Evolutionary conservation across 2,113 vertebrate species (phyloP), one percentile per base, ranked within the genome.

Genomic region (Tympanuchus pallidicinctus): DNA sequence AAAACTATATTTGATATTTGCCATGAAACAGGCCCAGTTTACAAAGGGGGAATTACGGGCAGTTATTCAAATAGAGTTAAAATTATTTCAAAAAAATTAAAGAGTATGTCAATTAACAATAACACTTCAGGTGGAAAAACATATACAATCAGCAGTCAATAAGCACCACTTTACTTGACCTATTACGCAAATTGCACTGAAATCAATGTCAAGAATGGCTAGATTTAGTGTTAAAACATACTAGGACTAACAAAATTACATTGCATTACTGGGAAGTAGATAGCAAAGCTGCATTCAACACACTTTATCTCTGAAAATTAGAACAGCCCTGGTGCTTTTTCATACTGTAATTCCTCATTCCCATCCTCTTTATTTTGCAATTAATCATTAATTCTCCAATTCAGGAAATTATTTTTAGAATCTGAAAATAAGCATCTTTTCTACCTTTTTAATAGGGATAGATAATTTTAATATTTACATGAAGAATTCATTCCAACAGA

Each of bases 121-220:
- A 94, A 86, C 79, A 72, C 52, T 54, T 96, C 82, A 86, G 92
- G 92, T 94, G 93, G 94, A 96, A 95, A 96, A 96, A 82, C n/a
- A 3, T 91, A 86, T 86, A 96, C 79, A 94, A 96, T 90, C 95
- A 93, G 80, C 89, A 95, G 90, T 92, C 96, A 95, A 95, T 94
- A 97, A 97, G 77, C 76, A 54, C 82, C 66, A 96, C 80, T 95
- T 93, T 92, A 74, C 87, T 86, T 95, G 88, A 94, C 91, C 82
- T 96, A 63, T 91, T 95, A 86, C 73, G 91, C 88, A 88, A 94
- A 96, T 88, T 91, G 93, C 36, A 42, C 45, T 72, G 86, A 95
- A 94, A 95, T 97, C 93, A 94, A 94, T 95, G 94, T 94, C 94
- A 95, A 82, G 76, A 94, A 43, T 57, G 30, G 34, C 86, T 86